A percentile compares a stretch with the other conserved stretches of the same genome.
Evolutionary conservation across 2,797 vertebrate genomes (phyloP).

Genomic region (Babyrousa celebensis): DNA sequence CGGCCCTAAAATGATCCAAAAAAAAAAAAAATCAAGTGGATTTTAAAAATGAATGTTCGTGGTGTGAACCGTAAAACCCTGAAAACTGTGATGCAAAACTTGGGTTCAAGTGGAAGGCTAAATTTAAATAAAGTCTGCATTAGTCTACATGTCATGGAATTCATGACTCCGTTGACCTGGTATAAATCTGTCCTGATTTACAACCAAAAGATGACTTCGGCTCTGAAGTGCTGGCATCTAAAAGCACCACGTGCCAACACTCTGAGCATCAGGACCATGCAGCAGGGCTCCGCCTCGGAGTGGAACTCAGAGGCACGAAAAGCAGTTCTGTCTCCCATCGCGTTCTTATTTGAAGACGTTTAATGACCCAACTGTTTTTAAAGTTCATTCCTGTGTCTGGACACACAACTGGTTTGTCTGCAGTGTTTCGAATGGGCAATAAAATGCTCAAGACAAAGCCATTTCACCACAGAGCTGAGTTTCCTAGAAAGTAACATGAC

Average conservation of each 20-base stretch:
- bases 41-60: not conserved
- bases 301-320: fast-evolving
- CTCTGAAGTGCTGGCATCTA: not conserved
- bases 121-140: not conserved
- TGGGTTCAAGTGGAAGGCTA: not conserved
- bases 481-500: not conserved
- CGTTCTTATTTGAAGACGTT: not conserved
- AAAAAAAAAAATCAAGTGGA: too few species aligned
- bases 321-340: fast-evolving
- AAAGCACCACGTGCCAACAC: not conserved
- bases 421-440: not conserved
- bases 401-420: not conserved
- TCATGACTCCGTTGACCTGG: not conserved
- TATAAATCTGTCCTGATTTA: not conserved
- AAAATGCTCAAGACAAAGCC: not conserved
- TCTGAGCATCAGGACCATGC: fast-evolving
- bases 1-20: too few species aligned
- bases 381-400: not conserved
- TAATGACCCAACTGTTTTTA: not conserved
- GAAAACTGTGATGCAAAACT: not conserved
- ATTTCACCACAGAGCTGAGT: not conserved
- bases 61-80: not conserved
- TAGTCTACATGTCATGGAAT: not conserved
- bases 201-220: not conserved
- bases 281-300: not conserved